Evolutionary conservation across 1,140 invertebrate genomes (phyloP), one percentile per base, ranked within the genome.

Genomic region (Drosophila ercepeae): DNA sequence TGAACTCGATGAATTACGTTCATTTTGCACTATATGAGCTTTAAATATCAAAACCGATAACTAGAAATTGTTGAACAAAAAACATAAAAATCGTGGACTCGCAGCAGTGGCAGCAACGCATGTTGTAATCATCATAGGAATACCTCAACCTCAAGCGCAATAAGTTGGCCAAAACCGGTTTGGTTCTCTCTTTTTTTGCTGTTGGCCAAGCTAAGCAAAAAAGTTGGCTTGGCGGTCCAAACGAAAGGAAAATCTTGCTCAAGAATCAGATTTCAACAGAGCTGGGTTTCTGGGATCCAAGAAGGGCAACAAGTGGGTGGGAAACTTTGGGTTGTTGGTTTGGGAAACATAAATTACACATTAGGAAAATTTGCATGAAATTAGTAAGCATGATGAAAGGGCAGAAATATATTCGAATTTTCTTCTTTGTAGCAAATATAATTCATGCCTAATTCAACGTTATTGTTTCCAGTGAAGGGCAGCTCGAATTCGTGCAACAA

Each of bases 161-260:
- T 72, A 45, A 67, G 46, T 39, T 45, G 69, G 27, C 19, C 16
- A 53, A 72, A 72, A 72, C 69, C 69, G 49, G 69, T 72, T 72
- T 41, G 57, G 69, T 73, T 72, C 29, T 46, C 13, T 27, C 13
- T 71, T 64, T 27, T 23, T 11, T 42, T 2, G 25, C n/a, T 19
- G 2, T 8, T 48, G 2, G 32, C n/a, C 13, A 1, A 42, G 25
- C 13, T 36, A 59, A 36, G 9, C 27, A 29, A 44, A 52, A 46
- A 44, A 46, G 14, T 21, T 1, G 36, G 11, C 2, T 32, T 39
- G 36, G 11, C 14, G 23, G 18, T 8, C 13, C 42, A 48, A 72
- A 42, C 49, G 44, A 72, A 72, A 63, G 57, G 57, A 72, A 72
- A 72, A 72, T 54, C 49, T 72, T 72, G 57, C 68, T 42, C 34